Evolutionary conservation across 2,888 invertebrate genomes (phyloP), one percentile per base, ranked within the genome.

Genomic region (Diarsia brunnea): DNA sequence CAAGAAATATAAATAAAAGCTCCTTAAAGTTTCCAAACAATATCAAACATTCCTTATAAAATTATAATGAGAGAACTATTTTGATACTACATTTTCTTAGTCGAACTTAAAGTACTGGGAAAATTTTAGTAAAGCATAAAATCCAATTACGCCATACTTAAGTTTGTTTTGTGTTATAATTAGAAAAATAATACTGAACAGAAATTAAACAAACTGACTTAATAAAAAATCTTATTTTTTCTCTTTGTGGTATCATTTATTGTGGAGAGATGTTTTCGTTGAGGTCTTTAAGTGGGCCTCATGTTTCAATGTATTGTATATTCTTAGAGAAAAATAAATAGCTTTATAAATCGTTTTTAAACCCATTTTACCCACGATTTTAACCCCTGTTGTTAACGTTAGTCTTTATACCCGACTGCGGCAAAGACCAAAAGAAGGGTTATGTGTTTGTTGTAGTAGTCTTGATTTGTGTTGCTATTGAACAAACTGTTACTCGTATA

Each of bases 131-230:
- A 63, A 58, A 58, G 16, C 47, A 53, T 58, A 31, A 71, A 69
- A 84, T 69, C 81, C 81, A 75, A 82, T 82, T 72, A 81, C 45
- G 38, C 69, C 31, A 49, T 65, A 19, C 75, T 71, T 80, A 63
- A 84, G 71, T 75, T 75, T 69, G 21, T 65, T 19, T 75, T 49
- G 51, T 58, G 27, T 58, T 43, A 31, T 80, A 84, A 75, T 72
- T 84, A 49, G 38, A 49, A 81, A 69, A 75, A 84, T 47, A 80
- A 75, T 51, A 61, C 16, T 55, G 31, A 53, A 53, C 24, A 58
- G 45, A 61, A 78, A 78, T 72, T 69, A 16, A 8, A 21, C 43
- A 58, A 27, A 49, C 60, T 63, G 16, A 21, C 47, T 66, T 11
- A n/a, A 61, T 21, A 11, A 76, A 69, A 69, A 45, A 78, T 49